phyloP scores from a whole-genome alignment of 2,113 vertebrate species.

The Origma solitaria region DNA sequence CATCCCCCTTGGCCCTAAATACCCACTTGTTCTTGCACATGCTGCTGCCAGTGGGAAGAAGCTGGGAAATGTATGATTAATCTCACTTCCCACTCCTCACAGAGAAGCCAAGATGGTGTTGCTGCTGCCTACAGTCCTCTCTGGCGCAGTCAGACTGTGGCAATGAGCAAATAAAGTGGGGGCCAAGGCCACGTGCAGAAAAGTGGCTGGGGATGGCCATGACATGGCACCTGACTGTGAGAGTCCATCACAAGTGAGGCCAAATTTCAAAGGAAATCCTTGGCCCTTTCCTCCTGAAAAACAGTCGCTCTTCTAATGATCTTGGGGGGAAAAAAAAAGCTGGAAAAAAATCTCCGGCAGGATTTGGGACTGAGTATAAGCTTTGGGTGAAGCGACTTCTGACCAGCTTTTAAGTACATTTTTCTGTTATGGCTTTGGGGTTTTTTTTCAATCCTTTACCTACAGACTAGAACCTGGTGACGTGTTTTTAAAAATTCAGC shows the following conservation, averaged over 20 bases:
- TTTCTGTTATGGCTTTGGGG: background rate
- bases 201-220: background rate
- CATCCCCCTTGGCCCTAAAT: background rate
- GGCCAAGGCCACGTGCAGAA: accelerated
- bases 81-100: slow-evolving; percentile 18
- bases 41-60: background rate
- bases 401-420: background rate
- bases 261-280: background rate
- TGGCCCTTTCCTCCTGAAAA: background rate
- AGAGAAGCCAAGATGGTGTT: background rate
- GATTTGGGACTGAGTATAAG: background rate
- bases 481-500: background rate
- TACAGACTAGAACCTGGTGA: background rate
- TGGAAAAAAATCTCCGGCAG: background rate
- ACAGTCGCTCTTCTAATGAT: background rate
- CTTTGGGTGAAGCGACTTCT: background rate
- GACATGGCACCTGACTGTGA: background rate
- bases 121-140: background rate
- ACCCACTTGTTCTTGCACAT: background rate
- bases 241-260: background rate
- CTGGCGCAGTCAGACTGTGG: background rate
- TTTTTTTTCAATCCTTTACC: background rate
- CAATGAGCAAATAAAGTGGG: background rate
- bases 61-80: background rate
- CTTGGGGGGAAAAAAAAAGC: background rate